Evolutionary conservation across 2,797 vertebrate species (phyloP).

Genomic region (Atherinosoma microstoma): DNA sequence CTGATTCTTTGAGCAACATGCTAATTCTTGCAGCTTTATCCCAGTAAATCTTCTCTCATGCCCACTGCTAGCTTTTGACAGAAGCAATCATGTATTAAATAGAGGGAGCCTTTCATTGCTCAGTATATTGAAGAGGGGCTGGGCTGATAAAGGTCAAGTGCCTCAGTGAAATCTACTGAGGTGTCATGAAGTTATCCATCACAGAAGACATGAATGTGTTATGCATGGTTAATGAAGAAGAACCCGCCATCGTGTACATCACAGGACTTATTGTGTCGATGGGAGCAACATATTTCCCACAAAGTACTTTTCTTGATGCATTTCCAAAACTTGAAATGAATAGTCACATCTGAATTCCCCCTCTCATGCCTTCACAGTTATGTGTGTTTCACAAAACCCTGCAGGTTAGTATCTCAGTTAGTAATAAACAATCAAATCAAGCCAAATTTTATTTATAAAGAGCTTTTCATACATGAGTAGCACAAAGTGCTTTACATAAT

Average conservation of each 20-base stretch:
- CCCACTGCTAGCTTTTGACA: constrained; percentile 35
- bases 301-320: constrained; percentile 24
- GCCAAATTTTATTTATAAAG: no score
- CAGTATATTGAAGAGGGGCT: constrained; percentile 69
- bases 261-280: constrained; percentile 32
- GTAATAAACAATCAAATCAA: no score
- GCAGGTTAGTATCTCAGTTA: no score
- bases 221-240: constrained; percentile 62
- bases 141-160: constrained; percentile 77
- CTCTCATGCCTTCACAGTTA: not conserved
- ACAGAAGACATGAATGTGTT: constrained; percentile 62
- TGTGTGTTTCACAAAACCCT: not conserved
- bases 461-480: no score
- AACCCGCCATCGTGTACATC: constrained; percentile 29
- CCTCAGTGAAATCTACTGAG: constrained; percentile 64
- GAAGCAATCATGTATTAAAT: constrained; percentile 67
- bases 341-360: not conserved
- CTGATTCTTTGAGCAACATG: constrained; percentile 44
- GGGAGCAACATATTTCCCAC: constrained; percentile 9
- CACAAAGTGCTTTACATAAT: no score
- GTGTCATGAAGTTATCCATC: constrained; percentile 73
- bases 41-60: constrained; percentile 27
- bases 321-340: constrained; percentile 18
- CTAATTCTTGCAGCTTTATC: constrained; percentile 44
- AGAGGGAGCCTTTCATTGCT: constrained; percentile 59